phyloP scores from a whole-genome alignment of 2,113 vertebrate species.

The Craseonycteris thonglongyai region DNA sequence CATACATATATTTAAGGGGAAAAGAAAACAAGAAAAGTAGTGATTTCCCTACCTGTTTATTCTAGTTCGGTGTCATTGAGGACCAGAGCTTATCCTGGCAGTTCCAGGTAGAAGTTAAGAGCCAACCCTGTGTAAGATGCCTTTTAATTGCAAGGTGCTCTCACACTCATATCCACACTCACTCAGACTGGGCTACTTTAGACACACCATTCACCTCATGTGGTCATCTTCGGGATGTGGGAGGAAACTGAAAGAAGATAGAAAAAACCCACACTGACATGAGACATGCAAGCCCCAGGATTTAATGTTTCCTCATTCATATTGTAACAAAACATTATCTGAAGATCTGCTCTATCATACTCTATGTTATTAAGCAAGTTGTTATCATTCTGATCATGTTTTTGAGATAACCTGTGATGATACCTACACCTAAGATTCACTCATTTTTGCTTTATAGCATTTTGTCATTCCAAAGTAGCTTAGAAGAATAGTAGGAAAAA shows the following conservation, averaged over 20 bases:
- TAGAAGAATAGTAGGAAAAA: neutral
- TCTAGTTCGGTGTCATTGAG: neutral
- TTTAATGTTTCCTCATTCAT: neutral
- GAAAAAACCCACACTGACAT: neutral
- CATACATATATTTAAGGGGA: neutral
- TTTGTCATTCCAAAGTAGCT: neutral
- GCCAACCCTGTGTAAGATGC: neutral
- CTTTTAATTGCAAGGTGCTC: neutral
- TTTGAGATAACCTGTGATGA: neutral
- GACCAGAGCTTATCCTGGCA: neutral
- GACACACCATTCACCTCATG: neutral
- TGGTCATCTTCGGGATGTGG: too few relatives aligned
- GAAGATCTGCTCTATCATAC: neutral
- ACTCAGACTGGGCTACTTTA: neutral
- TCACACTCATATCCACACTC: neutral
- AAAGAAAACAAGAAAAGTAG: neutral
- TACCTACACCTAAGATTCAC: neutral
- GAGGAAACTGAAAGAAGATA: neutral
- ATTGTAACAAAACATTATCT: neutral
- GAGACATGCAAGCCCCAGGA: neutral
- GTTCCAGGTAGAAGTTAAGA: neutral
- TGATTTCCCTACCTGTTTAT: neutral
- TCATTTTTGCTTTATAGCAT: neutral
- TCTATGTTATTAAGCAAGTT: neutral
- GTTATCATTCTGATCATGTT: neutral